Evolutionary conservation across 2,888 invertebrate genomes (phyloP).

Genomic region (Agriopis aurantiaria): DNA sequence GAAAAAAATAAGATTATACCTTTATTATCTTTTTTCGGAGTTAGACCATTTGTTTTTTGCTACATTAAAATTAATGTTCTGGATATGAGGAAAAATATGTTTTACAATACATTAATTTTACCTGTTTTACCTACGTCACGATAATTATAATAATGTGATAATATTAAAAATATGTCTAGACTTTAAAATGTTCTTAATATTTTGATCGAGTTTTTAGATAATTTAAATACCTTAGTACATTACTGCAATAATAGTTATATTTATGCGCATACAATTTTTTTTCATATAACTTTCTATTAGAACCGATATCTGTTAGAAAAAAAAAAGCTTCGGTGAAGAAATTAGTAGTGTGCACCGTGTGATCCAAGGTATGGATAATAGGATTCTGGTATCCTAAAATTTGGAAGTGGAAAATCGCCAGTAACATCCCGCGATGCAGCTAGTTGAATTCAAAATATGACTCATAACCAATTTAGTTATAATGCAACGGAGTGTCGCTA

Average conservation of each 20-base stretch:
- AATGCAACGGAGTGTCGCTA: background rate
- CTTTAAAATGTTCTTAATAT: background rate
- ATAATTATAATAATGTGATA: background rate
- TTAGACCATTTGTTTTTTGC: background rate
- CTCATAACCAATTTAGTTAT: background rate
- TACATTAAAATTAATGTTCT: background rate
- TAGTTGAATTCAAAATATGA: background rate
- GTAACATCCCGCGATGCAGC: background rate
- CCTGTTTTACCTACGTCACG: background rate
- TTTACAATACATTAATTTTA: constrained; percentile 1
- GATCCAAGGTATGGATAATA: no score
- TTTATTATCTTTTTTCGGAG: no score
- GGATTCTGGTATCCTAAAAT: background rate
- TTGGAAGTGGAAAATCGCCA: background rate
- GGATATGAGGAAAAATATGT: background rate
- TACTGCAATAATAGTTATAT: no score
- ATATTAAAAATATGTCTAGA: background rate
- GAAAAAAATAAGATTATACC: no score
- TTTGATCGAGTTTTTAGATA: background rate
- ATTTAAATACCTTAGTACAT: background rate
- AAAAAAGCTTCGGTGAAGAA: no score
- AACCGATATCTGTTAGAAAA: no score
- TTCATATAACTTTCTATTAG: no score
- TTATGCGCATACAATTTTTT: no score
- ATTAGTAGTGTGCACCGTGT: no score